These are phyloP conservation scores for Serripes groenlandicus DNA, from an alignment of 2,888 invertebrate genomes.

Conservation along the genomic window DNA sequence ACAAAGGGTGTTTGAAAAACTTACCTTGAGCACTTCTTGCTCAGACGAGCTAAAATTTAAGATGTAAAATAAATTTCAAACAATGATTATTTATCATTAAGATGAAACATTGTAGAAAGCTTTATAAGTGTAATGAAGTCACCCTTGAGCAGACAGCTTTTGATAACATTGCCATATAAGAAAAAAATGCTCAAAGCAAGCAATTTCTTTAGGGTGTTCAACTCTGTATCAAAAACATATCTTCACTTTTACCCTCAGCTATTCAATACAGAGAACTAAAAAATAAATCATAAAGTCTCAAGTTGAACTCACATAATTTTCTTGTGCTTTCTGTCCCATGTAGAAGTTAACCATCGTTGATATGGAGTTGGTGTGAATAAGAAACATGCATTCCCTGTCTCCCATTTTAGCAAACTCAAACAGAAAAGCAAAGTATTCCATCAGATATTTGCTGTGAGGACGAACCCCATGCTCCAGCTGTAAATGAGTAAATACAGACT, in stretches of 20 bases:
- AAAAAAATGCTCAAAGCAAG: neutral
- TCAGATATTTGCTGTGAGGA: constrained; percentile 89
- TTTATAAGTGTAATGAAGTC: neutral
- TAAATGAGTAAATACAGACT: no score
- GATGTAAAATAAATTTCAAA: no score
- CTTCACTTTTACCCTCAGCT: no score
- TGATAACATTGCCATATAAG: neutral
- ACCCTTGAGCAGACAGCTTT: neutral
- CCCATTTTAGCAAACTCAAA: constrained; percentile 98
- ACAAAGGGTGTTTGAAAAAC: no score
- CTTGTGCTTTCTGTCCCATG: constrained; percentile 88
- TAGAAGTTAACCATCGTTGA: constrained; percentile 97
- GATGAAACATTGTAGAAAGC: no score
- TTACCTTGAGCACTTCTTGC: no score
- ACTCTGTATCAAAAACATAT: no score
- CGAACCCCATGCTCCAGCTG: constrained; percentile 89
- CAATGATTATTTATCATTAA: no score
- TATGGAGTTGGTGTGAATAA: constrained; percentile 95
- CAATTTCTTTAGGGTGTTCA: no score
- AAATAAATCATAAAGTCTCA: no score
- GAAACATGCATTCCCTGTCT: constrained; percentile 95
- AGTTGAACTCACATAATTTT: constrained; percentile 80
- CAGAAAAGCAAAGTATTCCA: constrained; percentile 96
- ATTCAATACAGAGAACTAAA: no score
- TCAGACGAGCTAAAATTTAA: no score